phyloP scores from a whole-genome alignment of 2,797 vertebrate species.

The Linurgus olivaceus region DNA sequence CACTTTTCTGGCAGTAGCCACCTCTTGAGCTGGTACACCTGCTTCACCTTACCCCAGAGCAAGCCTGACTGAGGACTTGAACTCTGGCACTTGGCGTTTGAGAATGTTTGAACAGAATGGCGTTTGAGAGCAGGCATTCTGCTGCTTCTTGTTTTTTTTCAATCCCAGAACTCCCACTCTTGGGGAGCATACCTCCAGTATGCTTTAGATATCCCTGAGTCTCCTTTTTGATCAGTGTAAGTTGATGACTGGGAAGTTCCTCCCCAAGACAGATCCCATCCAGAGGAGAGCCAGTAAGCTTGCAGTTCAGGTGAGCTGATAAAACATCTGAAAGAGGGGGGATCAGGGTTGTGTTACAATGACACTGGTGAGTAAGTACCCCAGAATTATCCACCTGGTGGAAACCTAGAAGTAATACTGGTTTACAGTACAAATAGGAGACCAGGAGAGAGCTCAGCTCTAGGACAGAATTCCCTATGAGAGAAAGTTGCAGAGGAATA shows the following conservation, averaged over 20 bases:
- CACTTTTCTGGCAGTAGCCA: background rate
- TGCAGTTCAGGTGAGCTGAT: background rate
- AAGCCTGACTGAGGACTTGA: background rate
- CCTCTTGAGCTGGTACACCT: background rate
- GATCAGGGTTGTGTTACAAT: fast-evolving
- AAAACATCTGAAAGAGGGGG: background rate
- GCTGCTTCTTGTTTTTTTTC: background rate
- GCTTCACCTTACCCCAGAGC: background rate
- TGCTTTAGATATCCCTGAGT: background rate
- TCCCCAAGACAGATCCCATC: background rate
- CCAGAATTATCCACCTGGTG: background rate
- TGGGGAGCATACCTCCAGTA: background rate
- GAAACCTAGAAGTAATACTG: background rate
- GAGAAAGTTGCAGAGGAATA: background rate
- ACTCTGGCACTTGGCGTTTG: fast-evolving
- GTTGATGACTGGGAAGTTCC: background rate
- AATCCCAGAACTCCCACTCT: background rate
- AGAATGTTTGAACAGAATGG: background rate
- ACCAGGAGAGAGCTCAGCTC: background rate
- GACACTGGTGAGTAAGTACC: background rate
- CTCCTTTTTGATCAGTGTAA: background rate
- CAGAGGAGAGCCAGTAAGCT: background rate
- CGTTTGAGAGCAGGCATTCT: fast-evolving
- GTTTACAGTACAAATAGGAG: background rate
- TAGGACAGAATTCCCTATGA: background rate